phyloP scores from a whole-genome alignment of 2,797 vertebrate species.

The Lithobates pipiens region DNA sequence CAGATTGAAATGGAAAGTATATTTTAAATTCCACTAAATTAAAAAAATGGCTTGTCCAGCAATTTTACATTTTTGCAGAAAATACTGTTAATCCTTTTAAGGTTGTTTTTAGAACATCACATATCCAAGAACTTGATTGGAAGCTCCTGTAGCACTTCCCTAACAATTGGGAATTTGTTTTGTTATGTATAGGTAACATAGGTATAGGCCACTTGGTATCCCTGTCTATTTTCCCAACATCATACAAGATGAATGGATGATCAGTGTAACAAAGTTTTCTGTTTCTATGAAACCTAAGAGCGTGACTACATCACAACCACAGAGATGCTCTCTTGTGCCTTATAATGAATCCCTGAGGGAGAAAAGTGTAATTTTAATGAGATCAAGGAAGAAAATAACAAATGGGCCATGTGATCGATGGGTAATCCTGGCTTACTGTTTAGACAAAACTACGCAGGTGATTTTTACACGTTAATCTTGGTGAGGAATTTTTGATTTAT shows the following conservation, averaged over 20 bases:
- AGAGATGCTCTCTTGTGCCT: background rate
- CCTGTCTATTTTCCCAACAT: background rate
- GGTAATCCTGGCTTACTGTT: background rate
- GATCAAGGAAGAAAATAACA: background rate
- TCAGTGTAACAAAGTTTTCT: background rate
- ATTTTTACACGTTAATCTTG: background rate
- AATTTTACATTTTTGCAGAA: too few relatives aligned
- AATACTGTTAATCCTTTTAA: too few relatives aligned
- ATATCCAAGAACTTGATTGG: background rate
- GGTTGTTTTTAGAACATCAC: background rate
- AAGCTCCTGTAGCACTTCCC: background rate
- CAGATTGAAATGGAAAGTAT: too few relatives aligned
- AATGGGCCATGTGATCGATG: background rate
- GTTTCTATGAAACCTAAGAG: background rate
- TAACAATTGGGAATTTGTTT: background rate
- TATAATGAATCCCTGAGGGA: constrained; percentile 20
- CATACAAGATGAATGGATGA: background rate
- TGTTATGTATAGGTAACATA: background rate
- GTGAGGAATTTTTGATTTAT: background rate
- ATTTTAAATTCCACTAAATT: too few relatives aligned
- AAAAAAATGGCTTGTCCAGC: too few relatives aligned
- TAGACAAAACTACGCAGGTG: background rate
- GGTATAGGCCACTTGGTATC: background rate
- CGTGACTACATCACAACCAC: background rate
- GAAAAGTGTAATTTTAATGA: background rate